Evolutionary conservation across 2,113 vertebrate species (phyloP), one percentile per base, ranked within the genome.

Genomic region (Microcebus jonahi): DNA sequence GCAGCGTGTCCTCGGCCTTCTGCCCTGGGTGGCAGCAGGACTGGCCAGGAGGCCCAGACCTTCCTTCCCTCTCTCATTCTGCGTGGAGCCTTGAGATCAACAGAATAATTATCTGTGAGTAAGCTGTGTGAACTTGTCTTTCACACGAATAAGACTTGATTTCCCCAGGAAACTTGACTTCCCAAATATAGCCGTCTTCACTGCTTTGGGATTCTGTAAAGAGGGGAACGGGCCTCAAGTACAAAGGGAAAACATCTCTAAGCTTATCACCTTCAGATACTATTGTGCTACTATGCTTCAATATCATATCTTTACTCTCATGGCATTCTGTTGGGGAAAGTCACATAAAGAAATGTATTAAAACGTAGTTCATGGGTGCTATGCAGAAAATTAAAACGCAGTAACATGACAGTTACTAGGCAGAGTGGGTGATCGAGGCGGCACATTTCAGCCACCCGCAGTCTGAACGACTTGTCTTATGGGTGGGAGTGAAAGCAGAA

Each of bases 1-100:
- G 34, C 3, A 10, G 8, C 0, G 0, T 8, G 1, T 14, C 75
- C 14, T n/a, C 29, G 1, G 0, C 50, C 10, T 25, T 34, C 55
- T 2, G 11, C 7, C 45, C 55, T 23, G 1, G 0, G 0, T 0
- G 6, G 10, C 18, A 57, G 34, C 39, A 61, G 50, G 67, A 31
- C 2, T 90, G 39, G 3, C 4, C 29, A 8, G 71, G 34, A 88
- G 13, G 17, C n/a, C 14, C 6, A 0, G 39, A 34, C 12, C 18
- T 42, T 29, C 2, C 18, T 39, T 25, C 71, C 39, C 63, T 50
- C 36, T 50, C 2, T 57, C 15, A 0, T 55, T 92, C 45, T 20
- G 14, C 63, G 34, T 67, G 29, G 31, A 71, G 14, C 15, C 20
- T 67, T 89, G 15, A 2, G 25, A 45, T 45, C 27, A 57, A 73